Evolutionary conservation across 2,113 vertebrate species (phyloP).

Genomic region (Astur gentilis): DNA sequence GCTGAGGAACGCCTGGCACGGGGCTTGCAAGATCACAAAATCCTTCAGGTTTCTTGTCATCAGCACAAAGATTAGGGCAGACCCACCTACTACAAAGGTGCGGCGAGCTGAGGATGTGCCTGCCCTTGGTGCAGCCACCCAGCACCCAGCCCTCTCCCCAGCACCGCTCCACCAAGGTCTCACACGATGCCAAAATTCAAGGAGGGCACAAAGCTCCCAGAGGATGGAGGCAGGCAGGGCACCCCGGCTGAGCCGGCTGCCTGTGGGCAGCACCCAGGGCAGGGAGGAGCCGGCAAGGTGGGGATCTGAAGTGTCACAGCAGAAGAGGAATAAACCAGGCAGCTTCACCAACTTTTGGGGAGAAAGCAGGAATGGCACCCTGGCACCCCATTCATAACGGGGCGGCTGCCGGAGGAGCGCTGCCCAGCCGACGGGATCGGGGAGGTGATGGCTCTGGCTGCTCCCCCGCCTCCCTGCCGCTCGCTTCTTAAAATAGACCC

Average conservation of each 20-base stretch:
- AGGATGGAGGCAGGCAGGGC: not conserved
- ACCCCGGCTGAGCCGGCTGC: not conserved
- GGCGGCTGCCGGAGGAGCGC: conserved; percentile 6
- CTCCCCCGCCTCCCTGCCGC: not conserved
- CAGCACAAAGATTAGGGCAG: not conserved
- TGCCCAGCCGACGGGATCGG: not conserved
- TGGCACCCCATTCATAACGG: not conserved
- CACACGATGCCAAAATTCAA: accelerated
- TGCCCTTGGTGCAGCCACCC: not conserved
- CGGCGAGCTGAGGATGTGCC: not conserved
- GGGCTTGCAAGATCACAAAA: not conserved
- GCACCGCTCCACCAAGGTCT: not conserved
- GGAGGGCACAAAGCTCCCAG: not conserved
- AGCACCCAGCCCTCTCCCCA: not conserved
- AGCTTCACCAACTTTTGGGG: not conserved
- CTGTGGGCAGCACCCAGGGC: not conserved
- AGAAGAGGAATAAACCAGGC: not conserved
- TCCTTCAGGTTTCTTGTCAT: not conserved
- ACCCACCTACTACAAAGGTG: not conserved
- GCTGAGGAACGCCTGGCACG: not conserved
- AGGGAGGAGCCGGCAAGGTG: not conserved
- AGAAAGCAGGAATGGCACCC: not conserved
- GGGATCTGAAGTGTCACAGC: accelerated
- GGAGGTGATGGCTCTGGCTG: not conserved
- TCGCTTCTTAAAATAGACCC: conserved; percentile 19